These are phyloP conservation scores for Desmodus rotundus DNA, from an alignment of 2,113 vertebrate species.

Conservation along the genomic window DNA sequence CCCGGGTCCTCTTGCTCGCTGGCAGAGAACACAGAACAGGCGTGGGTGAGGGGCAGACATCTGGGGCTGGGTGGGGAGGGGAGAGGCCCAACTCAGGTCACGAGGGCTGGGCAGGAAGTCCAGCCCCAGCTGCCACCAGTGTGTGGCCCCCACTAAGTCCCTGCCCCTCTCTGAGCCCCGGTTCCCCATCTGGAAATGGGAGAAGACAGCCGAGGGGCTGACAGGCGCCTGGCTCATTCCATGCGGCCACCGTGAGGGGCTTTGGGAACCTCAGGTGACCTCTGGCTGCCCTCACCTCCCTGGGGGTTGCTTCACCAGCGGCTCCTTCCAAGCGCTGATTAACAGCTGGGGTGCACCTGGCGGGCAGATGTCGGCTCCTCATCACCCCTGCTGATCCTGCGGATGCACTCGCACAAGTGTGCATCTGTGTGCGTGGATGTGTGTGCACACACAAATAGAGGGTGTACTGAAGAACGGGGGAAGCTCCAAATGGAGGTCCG, in stretches of 20 bases:
- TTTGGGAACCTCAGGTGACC: conserved; percentile 46
- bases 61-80: neutral
- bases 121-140: neutral
- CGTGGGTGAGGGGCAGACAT: neutral
- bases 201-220: neutral
- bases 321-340: conserved; percentile 66
- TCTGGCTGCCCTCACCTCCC: conserved; percentile 61
- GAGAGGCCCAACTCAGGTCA: neutral
- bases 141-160: neutral
- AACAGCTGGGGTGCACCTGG: conserved; percentile 73
- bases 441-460: neutral
- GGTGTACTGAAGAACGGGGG: no score
- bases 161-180: neutral
- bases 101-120: neutral
- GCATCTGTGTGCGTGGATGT: no score
- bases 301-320: neutral
- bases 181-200: conserved; percentile 31
- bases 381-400: neutral
- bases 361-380: conserved; percentile 40
- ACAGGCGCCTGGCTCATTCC: neutral
- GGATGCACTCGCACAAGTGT: neutral
- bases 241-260: neutral
- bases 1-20: neutral
- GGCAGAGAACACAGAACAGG: neutral
- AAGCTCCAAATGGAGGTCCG: accelerated